phyloP scores from a whole-genome alignment of 2,113 vertebrate genomes.

The Elachura formosa region DNA sequence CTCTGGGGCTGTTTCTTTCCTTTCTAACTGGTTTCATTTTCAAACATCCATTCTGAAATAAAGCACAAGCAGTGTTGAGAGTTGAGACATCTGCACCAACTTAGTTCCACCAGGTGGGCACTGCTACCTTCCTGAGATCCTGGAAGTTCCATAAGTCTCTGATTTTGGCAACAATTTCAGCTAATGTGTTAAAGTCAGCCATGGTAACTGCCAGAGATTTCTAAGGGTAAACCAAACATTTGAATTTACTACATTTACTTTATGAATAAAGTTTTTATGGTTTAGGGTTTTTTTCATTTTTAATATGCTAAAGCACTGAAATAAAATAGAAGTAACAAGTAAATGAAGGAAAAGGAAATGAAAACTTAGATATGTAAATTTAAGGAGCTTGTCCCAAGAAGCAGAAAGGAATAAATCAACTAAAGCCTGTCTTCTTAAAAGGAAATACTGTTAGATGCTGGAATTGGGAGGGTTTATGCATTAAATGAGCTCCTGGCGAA shows the following conservation, averaged over 20 bases:
- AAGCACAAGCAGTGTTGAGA: neutral
- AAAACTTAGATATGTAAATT: neutral
- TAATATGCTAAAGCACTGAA: neutral
- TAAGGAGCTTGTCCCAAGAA: neutral
- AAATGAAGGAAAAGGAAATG: neutral
- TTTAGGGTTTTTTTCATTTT: neutral
- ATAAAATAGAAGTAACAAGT: neutral
- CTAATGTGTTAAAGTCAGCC: neutral
- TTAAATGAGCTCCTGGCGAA: neutral
- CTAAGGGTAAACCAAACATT: neutral
- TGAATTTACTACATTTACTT: neutral
- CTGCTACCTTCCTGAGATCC: neutral
- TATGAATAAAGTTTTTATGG: neutral
- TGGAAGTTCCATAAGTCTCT: neutral
- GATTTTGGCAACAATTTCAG: neutral
- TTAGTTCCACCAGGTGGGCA: neutral
- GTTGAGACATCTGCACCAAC: neutral
- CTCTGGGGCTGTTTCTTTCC: neutral
- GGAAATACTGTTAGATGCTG: neutral
- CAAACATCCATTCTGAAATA: neutral
- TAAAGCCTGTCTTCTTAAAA: neutral
- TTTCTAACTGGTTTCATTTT: neutral
- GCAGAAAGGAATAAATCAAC: neutral
- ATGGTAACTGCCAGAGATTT: neutral
- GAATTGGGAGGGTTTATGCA: neutral